Conservation (phyloP, 1,140 invertebrate genomes). For the Galendromus occidentalis region DNA sequence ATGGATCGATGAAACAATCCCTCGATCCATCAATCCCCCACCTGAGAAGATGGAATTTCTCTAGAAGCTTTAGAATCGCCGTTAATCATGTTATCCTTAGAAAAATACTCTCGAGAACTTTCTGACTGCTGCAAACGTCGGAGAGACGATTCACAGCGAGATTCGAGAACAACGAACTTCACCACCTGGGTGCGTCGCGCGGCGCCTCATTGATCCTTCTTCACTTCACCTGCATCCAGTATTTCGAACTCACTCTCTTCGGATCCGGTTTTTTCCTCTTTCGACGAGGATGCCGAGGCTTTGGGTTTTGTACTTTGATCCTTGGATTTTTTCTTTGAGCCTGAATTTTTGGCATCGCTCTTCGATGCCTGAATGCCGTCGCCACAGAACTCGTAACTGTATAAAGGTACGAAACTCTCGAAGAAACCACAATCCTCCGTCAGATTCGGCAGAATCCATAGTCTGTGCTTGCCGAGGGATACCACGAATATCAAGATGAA, state of each 20-base stretch:
- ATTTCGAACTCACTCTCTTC: slow-evolving; percentile 5
- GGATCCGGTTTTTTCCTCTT: neutral
- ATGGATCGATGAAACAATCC: too few relatives aligned
- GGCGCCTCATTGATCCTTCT: neutral
- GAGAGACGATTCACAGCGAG: too few relatives aligned
- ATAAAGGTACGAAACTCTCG: slow-evolving; percentile 92
- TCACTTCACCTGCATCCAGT: neutral
- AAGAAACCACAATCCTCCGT: slow-evolving; percentile 97
- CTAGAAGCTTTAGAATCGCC: too few relatives aligned
- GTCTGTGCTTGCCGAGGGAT: slow-evolving; percentile 70
- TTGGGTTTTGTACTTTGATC: neutral
- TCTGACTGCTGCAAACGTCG: too few relatives aligned
- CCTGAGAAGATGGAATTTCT: too few relatives aligned
- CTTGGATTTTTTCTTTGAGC: neutral
- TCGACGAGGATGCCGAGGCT: neutral
- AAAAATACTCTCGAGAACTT: too few relatives aligned
- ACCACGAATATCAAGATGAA: slow-evolving; percentile 77
- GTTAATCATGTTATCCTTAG: too few relatives aligned
- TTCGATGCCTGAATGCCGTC: slow-evolving; percentile 25
- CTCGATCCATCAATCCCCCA: too few relatives aligned
- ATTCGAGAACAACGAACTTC: too few relatives aligned
- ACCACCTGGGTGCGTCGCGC: too few relatives aligned
- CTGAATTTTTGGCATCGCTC: neutral
- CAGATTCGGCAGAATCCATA: slow-evolving; percentile 93
- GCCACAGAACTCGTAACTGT: slow-evolving; percentile 63